These are phyloP conservation scores for Hyppa rectilinea DNA, from an alignment of 2,888 invertebrate species.

Conservation along the genomic window DNA sequence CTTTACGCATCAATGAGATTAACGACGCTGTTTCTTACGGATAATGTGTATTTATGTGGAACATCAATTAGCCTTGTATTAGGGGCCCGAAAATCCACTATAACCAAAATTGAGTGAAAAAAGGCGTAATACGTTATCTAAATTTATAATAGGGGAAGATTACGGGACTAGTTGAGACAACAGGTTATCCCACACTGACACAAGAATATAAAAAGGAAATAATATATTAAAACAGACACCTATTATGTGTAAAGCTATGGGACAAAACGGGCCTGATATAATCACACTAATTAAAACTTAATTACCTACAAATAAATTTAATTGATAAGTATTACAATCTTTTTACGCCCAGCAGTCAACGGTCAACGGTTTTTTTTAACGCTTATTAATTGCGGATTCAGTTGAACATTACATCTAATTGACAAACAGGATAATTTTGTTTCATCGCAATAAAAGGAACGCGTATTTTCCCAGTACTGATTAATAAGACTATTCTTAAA, in stretches of 20 bases:
- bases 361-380: neutral
- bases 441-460: slow-evolving; percentile 7
- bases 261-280: neutral
- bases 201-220: neutral
- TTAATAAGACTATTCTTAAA: slow-evolving; percentile 15
- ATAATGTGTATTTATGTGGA: slow-evolving; percentile 12
- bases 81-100: slow-evolving; percentile 13
- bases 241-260: neutral
- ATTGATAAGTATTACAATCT: neutral
- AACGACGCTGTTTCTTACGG: slow-evolving; percentile 17
- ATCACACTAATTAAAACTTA: neutral
- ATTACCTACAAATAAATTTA: neutral
- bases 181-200: neutral
- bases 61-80: slow-evolving; percentile 13
- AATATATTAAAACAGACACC: neutral
- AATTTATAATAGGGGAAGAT: slow-evolving; percentile 21
- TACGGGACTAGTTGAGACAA: neutral
- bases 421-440: slow-evolving; percentile 40
- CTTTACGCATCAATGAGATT: slow-evolving; percentile 26
- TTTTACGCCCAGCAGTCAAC: neutral
- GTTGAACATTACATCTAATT: slow-evolving; percentile 1
- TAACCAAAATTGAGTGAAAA: slow-evolving; percentile 10
- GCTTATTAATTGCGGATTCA: neutral
- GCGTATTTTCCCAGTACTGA: slow-evolving; percentile 30
- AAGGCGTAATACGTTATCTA: slow-evolving; percentile 4